Evolutionary conservation across 2,888 invertebrate genomes (phyloP), one percentile per base, ranked within the genome.

Genomic region (Cantharis rufa): DNA sequence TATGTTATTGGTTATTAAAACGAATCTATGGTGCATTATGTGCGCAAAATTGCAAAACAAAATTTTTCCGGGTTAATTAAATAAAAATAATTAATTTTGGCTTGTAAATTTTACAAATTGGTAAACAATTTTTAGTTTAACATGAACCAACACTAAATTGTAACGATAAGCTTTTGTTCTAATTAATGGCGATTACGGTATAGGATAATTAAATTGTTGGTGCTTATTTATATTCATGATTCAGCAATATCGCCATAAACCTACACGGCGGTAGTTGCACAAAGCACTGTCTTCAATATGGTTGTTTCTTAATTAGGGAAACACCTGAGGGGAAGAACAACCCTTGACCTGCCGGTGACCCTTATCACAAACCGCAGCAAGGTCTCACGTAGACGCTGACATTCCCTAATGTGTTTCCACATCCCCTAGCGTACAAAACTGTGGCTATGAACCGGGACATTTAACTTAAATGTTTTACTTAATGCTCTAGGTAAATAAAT

Each of bases 271-370:
- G 71, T 70, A 68, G 71, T 75, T 75, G 73, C 48, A 69, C 77
- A 75, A 79, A 77, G 79, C 75, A 71, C 68, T 77, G 77, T 72
- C 73, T 76, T 78, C 78, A 73, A 76, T 78, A 76, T 76, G 73
- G 77, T 75, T 77, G 77, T 75, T 75, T 77, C 79, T 79, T 79
- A 79, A 79, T 79, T 79, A 79, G 79, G 72, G 75, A 75, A 76
- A 75, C 80, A 81, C 81, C 81, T 80, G 80, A 78, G 79, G 80
- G 78, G 76, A 73, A 76, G 75, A 78, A 70, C 78, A 77, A 80
- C 80, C 81, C 80, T 80, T 78, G 78, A 80, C 77, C 80, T 80
- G 72, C 18, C 74, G 73, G 77, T 73, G 76, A 81, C 81, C 81
- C 81, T 81, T 78, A 79, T 81, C 80, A 81, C 75, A 75, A 75